Evolutionary conservation across 2,113 vertebrate genomes (phyloP).

Genomic region (Hippocampus comes): DNA sequence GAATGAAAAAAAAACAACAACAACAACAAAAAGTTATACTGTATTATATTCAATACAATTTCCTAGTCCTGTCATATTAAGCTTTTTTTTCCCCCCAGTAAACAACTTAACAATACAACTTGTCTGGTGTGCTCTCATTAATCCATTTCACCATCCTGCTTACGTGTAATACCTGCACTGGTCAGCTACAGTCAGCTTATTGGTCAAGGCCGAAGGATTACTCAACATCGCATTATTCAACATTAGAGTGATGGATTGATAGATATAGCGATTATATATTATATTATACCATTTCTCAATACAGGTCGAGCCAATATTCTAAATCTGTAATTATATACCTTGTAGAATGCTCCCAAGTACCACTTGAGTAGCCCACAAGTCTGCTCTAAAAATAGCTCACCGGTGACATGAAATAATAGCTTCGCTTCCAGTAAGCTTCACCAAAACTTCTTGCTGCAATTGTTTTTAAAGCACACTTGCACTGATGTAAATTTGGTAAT

Average conservation of each 20-base stretch:
- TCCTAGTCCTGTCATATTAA: slow-evolving; percentile 15
- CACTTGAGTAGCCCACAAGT: no score
- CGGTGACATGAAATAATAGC: no score
- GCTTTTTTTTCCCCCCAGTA: slow-evolving; percentile 41
- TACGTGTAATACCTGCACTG: slow-evolving; percentile 48
- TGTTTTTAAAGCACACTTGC: no score
- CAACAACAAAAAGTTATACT: no score
- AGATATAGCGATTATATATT: neutral
- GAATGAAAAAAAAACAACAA: neutral
- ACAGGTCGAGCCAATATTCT: no score
- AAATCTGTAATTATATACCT: no score
- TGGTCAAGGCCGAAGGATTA: slow-evolving; percentile 25
- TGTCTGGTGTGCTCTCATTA: slow-evolving; percentile 47
- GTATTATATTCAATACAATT: neutral
- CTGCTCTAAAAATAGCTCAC: no score
- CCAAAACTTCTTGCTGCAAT: no score
- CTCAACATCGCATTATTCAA: neutral
- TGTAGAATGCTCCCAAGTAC: no score
- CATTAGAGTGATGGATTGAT: slow-evolving; percentile 6
- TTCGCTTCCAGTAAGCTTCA: no score
- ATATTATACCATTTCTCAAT: no score
- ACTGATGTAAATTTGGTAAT: no score
- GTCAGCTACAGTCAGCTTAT: slow-evolving; percentile 34
- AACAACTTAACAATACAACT: slow-evolving; percentile 51
- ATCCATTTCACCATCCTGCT: slow-evolving; percentile 57